Evolutionary conservation across 2,797 vertebrate genomes (phyloP).

Genomic region (Chaetophractus vellerosus): DNA sequence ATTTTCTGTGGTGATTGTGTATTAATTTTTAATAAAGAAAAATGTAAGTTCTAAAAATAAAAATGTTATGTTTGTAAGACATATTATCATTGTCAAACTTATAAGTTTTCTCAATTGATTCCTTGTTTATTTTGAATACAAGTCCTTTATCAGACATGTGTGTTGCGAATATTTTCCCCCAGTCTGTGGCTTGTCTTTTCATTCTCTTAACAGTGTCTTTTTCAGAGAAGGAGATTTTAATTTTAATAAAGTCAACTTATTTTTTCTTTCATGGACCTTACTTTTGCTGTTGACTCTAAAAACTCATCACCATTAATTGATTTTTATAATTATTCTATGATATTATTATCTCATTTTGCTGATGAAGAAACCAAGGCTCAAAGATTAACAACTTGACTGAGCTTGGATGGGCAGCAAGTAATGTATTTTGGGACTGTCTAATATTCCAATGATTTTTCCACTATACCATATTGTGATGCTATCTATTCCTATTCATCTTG

Average conservation of each 20-base stretch:
- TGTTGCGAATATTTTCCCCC: not conserved
- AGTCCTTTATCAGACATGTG: not conserved
- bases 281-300: constrained; percentile 2
- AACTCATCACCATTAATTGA: not conserved
- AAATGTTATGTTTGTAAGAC: not conserved
- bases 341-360: constrained; percentile 20
- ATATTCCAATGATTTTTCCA: not conserved
- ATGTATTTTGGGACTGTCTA: not conserved
- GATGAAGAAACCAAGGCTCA: not conserved
- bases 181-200: not conserved
- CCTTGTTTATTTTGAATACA: constrained; percentile 4
- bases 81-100: constrained; percentile 24
- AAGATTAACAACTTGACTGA: not conserved
- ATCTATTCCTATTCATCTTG: not conserved
- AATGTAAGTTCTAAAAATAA: not conserved
- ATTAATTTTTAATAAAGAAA: constrained; percentile 32
- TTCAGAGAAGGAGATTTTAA: not conserved
- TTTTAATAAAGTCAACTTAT: constrained; percentile 25
- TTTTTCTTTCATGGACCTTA: constrained; percentile 47
- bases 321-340: constrained; percentile 1
- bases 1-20: not conserved
- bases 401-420: not conserved
- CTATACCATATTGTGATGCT: not conserved
- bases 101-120: constrained; percentile 10
- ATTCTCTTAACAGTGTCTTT: constrained; percentile 1